Percentiles rank a stretch among this genome's conserved stretches.
These are phyloP conservation scores for Cryptocephalus moraei DNA, from an alignment of 2,888 invertebrate genomes.

Conservation along the genomic window DNA sequence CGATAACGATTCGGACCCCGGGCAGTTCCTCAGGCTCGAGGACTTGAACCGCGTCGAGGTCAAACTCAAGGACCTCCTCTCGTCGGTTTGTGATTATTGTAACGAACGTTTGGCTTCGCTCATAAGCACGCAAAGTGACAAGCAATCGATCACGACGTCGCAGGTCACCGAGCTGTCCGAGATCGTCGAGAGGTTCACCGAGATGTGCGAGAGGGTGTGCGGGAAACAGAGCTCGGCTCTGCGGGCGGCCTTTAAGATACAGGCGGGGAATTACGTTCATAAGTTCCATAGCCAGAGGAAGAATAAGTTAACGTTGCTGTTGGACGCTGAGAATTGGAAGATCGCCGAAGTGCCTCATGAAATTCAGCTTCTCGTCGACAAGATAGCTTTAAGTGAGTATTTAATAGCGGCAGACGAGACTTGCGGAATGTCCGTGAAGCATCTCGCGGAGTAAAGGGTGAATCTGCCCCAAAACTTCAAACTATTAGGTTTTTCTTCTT, in stretches of 20 bases:
- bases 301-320: constrained; percentile 68
- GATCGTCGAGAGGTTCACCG: constrained; percentile 70
- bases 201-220: constrained; percentile 61
- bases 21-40: constrained; percentile 57
- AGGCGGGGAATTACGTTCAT: constrained; percentile 84
- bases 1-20: constrained; percentile 38
- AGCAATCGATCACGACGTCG: constrained; percentile 60
- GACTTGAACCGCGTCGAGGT: constrained; percentile 60
- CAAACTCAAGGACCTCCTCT: constrained; percentile 66
- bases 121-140: constrained; percentile 66
- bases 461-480: no score
- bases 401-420: background rate
- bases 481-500: no score
- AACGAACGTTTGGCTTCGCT: constrained; percentile 88
- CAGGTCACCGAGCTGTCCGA: constrained; percentile 69
- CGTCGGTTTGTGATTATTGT: constrained; percentile 81
- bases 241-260: constrained; percentile 71
- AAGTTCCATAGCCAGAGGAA: constrained; percentile 84
- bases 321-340: constrained; percentile 92
- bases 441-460: no score
- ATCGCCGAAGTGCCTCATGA: constrained; percentile 83
- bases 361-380: constrained; percentile 71
- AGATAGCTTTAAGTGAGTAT: constrained; percentile 41
- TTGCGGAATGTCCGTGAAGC: no score
- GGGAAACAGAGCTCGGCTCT: constrained; percentile 69